Evolutionary conservation across 2,888 invertebrate genomes (phyloP), one percentile per base, ranked within the genome.

Genomic region (Agrilus biguttatus): DNA sequence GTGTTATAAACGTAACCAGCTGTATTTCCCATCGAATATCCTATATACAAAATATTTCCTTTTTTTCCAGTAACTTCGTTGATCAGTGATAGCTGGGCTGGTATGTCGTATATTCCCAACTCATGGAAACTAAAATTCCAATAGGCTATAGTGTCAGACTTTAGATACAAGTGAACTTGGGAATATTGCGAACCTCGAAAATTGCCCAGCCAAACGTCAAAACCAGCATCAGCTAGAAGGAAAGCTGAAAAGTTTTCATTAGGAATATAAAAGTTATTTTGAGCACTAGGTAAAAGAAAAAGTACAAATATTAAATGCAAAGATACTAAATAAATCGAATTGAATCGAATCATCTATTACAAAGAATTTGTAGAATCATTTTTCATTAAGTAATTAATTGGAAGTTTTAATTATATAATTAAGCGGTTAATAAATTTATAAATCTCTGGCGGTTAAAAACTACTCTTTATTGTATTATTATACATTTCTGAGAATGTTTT

Each of bases 1-100:
- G 78, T 75, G 40, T 80, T 70, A 60, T 83, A 68, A 2, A 77
- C 78, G 55, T 78, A 78, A 47, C 78, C 72, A 43, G 75, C 68
- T 0, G 83, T 78, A 1, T 83, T 81, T 2, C 89, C 90, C 77
- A 90, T 85, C 0, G 87, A 89, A 63, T 89, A 87, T 0, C 90
- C 91, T 37, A 88, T 68, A 58, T 87, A 90, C 52, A 75, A 73
- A 28, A 80, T 49, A 10, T 28, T 28, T 28, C 28, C 28, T 33
- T 49, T 45, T 43, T 51, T 46, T 12, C 48, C 45, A 8, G 51
- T 51, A 12, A 42, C 35, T 36, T 45, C 41, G 8, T 46, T 35
- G 6, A 53, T 45, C 8, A 47, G 40, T 28, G 49, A 45, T 28
- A 53, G 13, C 40, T 46, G 47, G 14, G 49, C 41, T 34, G 47